Base-by-base conservation (phyloP, 1,140 invertebrate genomes). In the Nephila pilipes region DNA sequence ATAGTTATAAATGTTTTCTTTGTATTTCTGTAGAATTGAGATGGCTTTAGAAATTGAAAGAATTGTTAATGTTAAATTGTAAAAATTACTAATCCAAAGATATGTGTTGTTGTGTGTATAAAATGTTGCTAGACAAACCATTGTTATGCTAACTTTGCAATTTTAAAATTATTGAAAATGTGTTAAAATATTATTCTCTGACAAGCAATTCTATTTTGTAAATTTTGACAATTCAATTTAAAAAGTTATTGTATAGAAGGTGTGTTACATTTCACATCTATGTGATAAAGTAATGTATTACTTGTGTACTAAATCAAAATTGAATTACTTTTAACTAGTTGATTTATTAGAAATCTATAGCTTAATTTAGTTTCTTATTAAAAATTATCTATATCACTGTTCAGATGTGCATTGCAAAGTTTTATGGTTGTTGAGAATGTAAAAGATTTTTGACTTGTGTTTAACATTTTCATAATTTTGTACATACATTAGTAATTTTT, bases 341-440 rank as follows among this genome's bases (percentile, higher is more conserved):
- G 79, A 85, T 58, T 16, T n/a, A 12, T 22, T n/a, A 22, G 1
- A 81, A 38, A 81, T 46, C 38, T 80, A 20, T n/a, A 46, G 75
- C 14, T 22, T 81, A 81, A 18, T 81, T 25, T 80, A 16, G 20
- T 60, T 58, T 60, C 18, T 60, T 32, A 29, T 12, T 22, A 60
- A n/a, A 54, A 29, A 87, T 32, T 25, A 87, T 46, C 29, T 87
- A 22, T 32, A 22, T 36, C 85, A 87, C 85, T 87, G 57, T 87
- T 87, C 60, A 87, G 60, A 60, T 32, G 32, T 58, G 55, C 55
- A 36, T 55, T 87, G 85, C 36, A 60, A 25, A 87, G 46, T 87
- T 87, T 87, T 87, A 87, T 87, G 25, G 55, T 36, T 87, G 85
- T 87, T 87, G 85, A 87, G 10, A 60, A 32, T 87, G 60, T 32